These are phyloP conservation scores for Colostygia pectinataria DNA, from an alignment of 2,888 invertebrate genomes.

Conservation along the genomic window DNA sequence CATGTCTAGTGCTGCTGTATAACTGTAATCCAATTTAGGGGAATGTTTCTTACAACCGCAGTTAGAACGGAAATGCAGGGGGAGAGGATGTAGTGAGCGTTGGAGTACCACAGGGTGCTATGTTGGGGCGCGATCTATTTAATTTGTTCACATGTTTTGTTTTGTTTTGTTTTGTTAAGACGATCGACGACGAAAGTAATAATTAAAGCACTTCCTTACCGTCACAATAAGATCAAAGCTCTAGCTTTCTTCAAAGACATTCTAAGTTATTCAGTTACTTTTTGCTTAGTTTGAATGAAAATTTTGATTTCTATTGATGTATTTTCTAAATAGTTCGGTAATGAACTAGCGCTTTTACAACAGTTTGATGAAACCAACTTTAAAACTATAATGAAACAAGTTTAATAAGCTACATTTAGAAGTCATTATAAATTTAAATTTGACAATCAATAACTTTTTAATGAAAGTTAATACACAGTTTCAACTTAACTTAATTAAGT, in stretches of 20 bases:
- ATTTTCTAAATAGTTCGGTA: too few relatives aligned
- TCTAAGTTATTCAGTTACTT: too few relatives aligned
- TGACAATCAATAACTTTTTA: too few relatives aligned
- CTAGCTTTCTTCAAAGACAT: too few relatives aligned
- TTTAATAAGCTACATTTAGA: neutral
- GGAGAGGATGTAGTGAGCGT: slow-evolving; percentile 47
- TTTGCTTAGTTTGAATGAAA: too few relatives aligned
- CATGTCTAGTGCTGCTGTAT: slow-evolving; percentile 19
- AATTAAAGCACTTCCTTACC: too few relatives aligned
- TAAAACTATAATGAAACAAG: neutral
- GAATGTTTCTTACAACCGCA: slow-evolving; percentile 64
- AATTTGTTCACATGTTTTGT: slow-evolving; percentile 19
- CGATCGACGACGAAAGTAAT: too few relatives aligned
- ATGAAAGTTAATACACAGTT: too few relatives aligned
- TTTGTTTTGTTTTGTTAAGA: neutral
- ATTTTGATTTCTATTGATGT: too few relatives aligned
- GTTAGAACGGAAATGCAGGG: slow-evolving; percentile 56
- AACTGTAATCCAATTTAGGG: slow-evolving; percentile 63
- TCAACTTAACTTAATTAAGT: too few relatives aligned
- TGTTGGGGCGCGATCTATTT: slow-evolving; percentile 49
- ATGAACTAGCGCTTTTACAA: too few relatives aligned
- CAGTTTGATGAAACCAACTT: neutral
- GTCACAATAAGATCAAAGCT: too few relatives aligned
- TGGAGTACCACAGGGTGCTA: slow-evolving; percentile 52
- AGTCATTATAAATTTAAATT: neutral